Evolutionary conservation across 2,797 vertebrate genomes (phyloP), one percentile per base, ranked within the genome.

Genomic region (Catharus ustulatus): DNA sequence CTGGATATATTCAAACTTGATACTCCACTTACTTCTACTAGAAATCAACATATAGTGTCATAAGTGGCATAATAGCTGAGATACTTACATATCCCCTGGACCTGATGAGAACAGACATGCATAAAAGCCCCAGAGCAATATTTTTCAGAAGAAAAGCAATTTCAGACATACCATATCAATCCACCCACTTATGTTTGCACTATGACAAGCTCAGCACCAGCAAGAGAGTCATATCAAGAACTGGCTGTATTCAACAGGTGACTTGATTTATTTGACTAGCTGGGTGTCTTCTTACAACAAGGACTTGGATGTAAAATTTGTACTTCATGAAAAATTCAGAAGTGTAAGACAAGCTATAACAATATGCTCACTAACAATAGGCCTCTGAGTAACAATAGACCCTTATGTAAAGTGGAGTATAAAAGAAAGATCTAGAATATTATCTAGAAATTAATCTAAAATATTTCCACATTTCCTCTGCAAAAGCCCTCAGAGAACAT

Each of bases 71-170:
- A 87, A 91, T 15, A 84, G 59, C 54, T 24, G 30, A 96, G 67
- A 93, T 84, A 73, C 89, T 89, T 76, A 45, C 67, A 69, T 84
- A 82, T 90, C 49, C 62, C 27, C 64, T 77, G 58, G 52, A 89
- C 29, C 36, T 94, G 90, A 96, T 97, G 67, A 79, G 84, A 76
- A 86, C 76, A 96, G 96, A 97, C 95, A 95, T 95, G 93, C 88
- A 73, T 84, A 89, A 97, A 93, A 90, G 43, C 87, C 94, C 51
- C 72, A 73, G 71, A 93, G 94, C 80, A 93, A 74, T 66, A 93
- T 92, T 95, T 64, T 93, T 81, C 46, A 85, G 61, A 93, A 91
- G 71, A 66, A 94, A 90, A 89, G 75, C 63, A 79, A 94, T 91
- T 93, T 95, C 77, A 95, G 93, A 84, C 91, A 91, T 49, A 93